A percentile compares a stretch with the other conserved stretches of the same genome.
These are phyloP conservation scores for Drosophila lacicola DNA, from an alignment of 2,888 invertebrate species.

Conservation along the genomic window DNA sequence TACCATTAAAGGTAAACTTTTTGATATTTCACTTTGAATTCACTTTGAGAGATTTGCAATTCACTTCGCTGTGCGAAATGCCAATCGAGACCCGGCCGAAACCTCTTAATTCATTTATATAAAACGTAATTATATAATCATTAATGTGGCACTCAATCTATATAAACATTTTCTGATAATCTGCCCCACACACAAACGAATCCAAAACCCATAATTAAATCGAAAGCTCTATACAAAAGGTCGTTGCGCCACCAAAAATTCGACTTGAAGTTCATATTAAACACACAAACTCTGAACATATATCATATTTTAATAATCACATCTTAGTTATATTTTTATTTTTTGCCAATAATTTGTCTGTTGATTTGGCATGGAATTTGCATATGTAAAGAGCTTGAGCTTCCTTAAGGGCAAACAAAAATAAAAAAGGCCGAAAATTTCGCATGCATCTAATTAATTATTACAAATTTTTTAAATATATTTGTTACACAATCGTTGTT, in stretches of 20 bases:
- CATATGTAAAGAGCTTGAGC: constrained; percentile 36
- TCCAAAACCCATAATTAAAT: constrained; percentile 54
- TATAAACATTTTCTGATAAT: constrained; percentile 7
- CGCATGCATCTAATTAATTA: constrained; percentile 30
- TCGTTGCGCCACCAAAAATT: constrained; percentile 65
- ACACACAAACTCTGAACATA: constrained; percentile 10
- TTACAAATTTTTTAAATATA: constrained; percentile 22
- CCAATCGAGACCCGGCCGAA: neutral
- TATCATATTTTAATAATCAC: constrained; percentile 27
- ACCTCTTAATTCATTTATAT: neutral
- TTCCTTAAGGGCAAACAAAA: constrained; percentile 26
- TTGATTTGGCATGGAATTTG: constrained; percentile 38
- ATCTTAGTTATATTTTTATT: constrained; percentile 23
- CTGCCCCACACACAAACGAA: constrained; percentile 1
- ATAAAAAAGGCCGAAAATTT: constrained; percentile 8
- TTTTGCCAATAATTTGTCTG: constrained; percentile 28
- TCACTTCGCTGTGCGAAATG: too few species aligned
- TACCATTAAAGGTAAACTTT: too few species aligned
- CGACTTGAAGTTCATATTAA: constrained; percentile 30
- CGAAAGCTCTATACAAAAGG: constrained; percentile 32
- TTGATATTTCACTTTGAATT: too few species aligned
- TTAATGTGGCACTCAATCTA: neutral
- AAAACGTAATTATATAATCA: neutral
- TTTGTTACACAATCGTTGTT: constrained; percentile 40
- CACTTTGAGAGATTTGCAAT: too few species aligned